A percentile compares a stretch with the other conserved stretches of the same genome.
Evolutionary conservation across 2,113 vertebrate genomes (phyloP).

Genomic region (Petaurus breviceps): DNA sequence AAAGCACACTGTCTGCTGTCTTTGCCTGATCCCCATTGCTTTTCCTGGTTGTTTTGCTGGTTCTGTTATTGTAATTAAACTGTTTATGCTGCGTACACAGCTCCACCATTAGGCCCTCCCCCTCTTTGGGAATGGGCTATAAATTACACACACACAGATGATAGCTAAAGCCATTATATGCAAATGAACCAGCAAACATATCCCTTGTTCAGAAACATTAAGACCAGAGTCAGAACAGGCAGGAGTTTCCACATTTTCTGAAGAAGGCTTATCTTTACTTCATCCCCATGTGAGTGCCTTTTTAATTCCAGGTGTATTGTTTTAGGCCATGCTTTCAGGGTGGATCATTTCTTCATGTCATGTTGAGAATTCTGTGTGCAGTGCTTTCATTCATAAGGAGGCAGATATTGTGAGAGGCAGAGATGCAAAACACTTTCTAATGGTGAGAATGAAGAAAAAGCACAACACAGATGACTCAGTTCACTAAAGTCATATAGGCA

Average conservation of each 20-base stretch:
- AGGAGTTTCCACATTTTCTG: slow-evolving; percentile 6
- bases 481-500: neutral
- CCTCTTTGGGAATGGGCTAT: neutral
- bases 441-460: slow-evolving; percentile 42
- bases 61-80: slow-evolving; percentile 23
- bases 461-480: neutral
- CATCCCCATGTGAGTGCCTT: slow-evolving; percentile 37
- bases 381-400: neutral
- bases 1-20: neutral
- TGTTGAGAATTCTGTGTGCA: neutral
- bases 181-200: slow-evolving; percentile 45
- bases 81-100: neutral
- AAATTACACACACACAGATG: neutral
- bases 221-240: slow-evolving; percentile 14
- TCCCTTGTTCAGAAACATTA: slow-evolving; percentile 51
- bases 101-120: neutral
- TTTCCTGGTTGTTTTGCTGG: slow-evolving; percentile 14
- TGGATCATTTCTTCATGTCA: neutral
- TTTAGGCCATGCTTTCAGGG: slow-evolving; percentile 35
- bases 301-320: slow-evolving; percentile 50
- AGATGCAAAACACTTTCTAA: slow-evolving; percentile 37
- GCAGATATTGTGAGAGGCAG: slow-evolving; percentile 2
- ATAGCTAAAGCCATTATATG: slow-evolving; percentile 41
- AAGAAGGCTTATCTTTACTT: slow-evolving; percentile 58
- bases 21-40: neutral